A percentile compares a stretch with the other conserved stretches of the same genome.
Conservation (phyloP, 2,797 vertebrate genomes). For the Parauchenoglanis punctatus region DNA sequence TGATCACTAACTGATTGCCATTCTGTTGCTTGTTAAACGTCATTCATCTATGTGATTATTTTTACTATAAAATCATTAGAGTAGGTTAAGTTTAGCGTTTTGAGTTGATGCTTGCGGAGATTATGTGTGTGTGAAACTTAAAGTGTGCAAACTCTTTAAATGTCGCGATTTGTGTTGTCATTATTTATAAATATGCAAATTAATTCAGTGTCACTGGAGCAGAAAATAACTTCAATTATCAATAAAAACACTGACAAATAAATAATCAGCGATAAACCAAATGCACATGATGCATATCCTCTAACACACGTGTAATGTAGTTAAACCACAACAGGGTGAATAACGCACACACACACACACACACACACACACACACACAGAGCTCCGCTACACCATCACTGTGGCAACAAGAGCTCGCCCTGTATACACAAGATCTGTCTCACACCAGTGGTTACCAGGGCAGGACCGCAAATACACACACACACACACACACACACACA, state of each 20-base stretch:
- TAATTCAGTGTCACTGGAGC: not conserved
- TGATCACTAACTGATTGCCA: too few species aligned
- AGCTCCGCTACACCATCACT: constrained; percentile 10
- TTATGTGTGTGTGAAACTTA: too few species aligned
- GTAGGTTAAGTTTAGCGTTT: too few species aligned
- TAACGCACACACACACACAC: not conserved
- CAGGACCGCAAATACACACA: not conserved
- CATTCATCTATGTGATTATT: too few species aligned
- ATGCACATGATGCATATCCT: not conserved
- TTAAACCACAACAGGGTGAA: not conserved
- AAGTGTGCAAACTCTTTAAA: too few species aligned
- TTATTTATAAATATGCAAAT: not conserved
- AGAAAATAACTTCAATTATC: not conserved
- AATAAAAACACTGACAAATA: not conserved
- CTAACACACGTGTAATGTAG: not conserved
- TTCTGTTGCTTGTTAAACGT: too few species aligned
- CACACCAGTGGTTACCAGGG: constrained; percentile 35
- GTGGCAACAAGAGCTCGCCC: not conserved
- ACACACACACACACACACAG: constrained; percentile 20
- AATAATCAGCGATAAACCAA: not conserved
- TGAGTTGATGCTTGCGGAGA: too few species aligned
- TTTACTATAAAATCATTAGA: too few species aligned
- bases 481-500: constrained; percentile 15
- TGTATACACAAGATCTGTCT: constrained; percentile 10
- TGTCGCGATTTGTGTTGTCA: not conserved